Conservation (phyloP, 1,140 invertebrate genomes). For the Epicauta chinensis region DNA sequence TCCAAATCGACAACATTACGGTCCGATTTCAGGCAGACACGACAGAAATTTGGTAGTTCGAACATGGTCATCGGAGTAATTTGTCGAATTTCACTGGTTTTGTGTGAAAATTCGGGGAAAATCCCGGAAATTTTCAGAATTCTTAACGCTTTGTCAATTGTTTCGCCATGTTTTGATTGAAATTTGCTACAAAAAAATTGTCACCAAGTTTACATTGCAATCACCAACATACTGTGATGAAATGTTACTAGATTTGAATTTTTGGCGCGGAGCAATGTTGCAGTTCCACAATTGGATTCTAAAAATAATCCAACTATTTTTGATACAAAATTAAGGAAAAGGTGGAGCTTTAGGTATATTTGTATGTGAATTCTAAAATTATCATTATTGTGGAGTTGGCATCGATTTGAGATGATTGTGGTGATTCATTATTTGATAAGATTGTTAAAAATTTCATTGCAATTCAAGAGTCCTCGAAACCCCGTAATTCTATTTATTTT, state of each 20-base stretch:
- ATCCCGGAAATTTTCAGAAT: too few relatives aligned
- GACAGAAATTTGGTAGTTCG: conserved; percentile 38
- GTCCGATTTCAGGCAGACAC: conserved; percentile 37
- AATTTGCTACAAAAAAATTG: conserved; percentile 4
- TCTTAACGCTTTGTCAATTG: conserved; percentile 35
- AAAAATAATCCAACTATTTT: too few relatives aligned
- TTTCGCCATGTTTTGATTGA: conserved; percentile 30
- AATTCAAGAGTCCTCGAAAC: too few relatives aligned
- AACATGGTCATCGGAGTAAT: conserved; percentile 29
- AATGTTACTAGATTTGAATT: not conserved
- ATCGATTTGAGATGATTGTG: too few relatives aligned
- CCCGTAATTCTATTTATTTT: too few relatives aligned
- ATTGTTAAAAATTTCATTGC: not conserved
- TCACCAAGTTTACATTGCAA: not conserved
- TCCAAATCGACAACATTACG: conserved; percentile 35
- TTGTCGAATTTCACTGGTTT: not conserved
- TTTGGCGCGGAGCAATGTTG: not conserved
- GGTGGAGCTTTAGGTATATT: too few relatives aligned
- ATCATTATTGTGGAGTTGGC: too few relatives aligned
- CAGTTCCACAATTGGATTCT: too few relatives aligned
- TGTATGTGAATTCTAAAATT: too few relatives aligned
- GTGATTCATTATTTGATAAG: not conserved
- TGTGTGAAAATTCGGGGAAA: not conserved
- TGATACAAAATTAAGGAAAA: too few relatives aligned
- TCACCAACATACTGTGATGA: not conserved